Base-by-base conservation (phyloP, 2,113 vertebrate genomes). In the Paratilapia polleni region DNA sequence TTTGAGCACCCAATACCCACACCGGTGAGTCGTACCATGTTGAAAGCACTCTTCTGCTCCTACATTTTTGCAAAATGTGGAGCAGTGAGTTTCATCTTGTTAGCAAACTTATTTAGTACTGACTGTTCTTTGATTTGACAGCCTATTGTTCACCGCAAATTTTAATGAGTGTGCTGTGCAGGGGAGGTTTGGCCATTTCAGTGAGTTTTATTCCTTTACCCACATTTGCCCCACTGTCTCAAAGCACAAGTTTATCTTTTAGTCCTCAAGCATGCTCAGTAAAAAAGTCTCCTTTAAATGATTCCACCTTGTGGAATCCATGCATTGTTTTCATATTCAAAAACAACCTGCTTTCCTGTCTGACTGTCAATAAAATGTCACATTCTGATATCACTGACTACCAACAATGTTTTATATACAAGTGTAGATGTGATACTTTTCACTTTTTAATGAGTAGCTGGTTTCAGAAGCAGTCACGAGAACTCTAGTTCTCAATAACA, bases 21-120 rank as follows among this genome's bases (percentile, higher is more conserved):
- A 28, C 0, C 6, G 24, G 43, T 0, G 6, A 73, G 66, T 20
- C 3, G 6, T 13, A 26, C 11, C 20, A 8, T 20, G 4, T 22
- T 19, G 9, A 22, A 22, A n/a, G 54, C 20, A 11, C 54, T 56
- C 54, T 2, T n/a, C 9, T n/a, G 54, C n/a, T 36, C 3, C 28
- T 20, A 20, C 24, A 9, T 66, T 47, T 41, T 22, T 24, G 11
- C 1, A 43, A 38, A 34, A 36, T 28, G 14, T 17, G 26, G 2
- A 38, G 74, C 60, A 22, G 8, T 11, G 4, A 5, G 20, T 73
- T 73, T 73, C 52, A 73, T 54, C 68, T 73, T 0, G 14, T 94
- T 88, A 90, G 91, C 78, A 14, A 83, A 83, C 86, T 86, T 89
- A 94, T 85, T 93, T 73, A 73, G 17, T n/a, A 31, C 26, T 31